Base-by-base conservation (phyloP, 2,888 invertebrate genomes). In the Diarsia rubi region DNA sequence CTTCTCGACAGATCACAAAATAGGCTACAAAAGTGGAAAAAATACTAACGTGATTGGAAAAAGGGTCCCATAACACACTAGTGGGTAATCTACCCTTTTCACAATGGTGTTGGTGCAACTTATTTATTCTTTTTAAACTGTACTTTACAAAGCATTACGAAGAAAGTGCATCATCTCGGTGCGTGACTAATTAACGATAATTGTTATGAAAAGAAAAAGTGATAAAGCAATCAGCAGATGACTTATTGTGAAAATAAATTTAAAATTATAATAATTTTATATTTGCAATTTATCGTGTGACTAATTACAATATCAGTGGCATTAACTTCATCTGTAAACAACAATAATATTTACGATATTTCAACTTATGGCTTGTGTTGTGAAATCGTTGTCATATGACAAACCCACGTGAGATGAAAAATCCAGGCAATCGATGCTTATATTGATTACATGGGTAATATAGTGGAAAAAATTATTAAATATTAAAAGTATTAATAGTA, bases 391-490 rank as follows among this genome's bases (percentile, higher is more conserved):
- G 57, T 65, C 12, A 44, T 73, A 70, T 27, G 73, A 64, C 44
- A 73, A 31, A 57, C 65, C 19, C 31, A 59, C 4, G 64, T 68
- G 57, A 63, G 64, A 72, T 75, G 5, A 49, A 49, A 59, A 66
- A 75, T 42, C 16, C 42, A 75, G 27, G 27, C 5, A 62, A 75
- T 63, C 45, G 12, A 37, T 52, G 62, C n/a, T 37, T 52, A 69
- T 47, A 72, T 59, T 65, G 60, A 79, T 82, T 81, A 75, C 69
- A 83, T 69, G 70, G 68, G 24, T 6, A 2, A 71, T 71, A 60
- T 52, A 73, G 37, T 44, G 27, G 19, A 47, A 42, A 45, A 49
- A 42, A 63, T 45, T 54, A 27, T 49, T 66, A 83, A 83, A 75
- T 82, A 59, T 72, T 31, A 73, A 72, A 59, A 59, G 37, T 63